Base-by-base conservation (phyloP, 1,140 invertebrate genomes). In the Diachasmimorpha longicaudata region DNA sequence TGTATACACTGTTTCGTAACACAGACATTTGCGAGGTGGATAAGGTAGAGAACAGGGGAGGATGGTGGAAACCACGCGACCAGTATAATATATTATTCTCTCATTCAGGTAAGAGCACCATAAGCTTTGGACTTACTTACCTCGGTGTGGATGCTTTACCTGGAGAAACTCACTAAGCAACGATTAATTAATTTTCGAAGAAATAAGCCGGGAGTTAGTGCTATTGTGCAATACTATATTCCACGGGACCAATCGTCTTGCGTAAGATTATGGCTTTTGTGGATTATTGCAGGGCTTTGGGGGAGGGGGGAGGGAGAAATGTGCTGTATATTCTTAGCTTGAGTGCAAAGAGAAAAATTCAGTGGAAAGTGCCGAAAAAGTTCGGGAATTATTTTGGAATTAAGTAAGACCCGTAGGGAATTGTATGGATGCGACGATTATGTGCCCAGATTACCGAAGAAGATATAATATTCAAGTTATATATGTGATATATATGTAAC, bases 21-120 rank as follows among this genome's bases (percentile, higher is more conserved):
- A 63, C 23, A 21, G 23, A 19, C 69, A 75, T 55, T 44, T 19
- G 39, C 52, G 44, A 21, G 55, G 55, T 58, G 66, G 68, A 44
- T 37, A 70, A 44, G 52, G 66, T 37, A 74, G 8, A 19, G 23
- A 36, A 48, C 25, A n/a, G 48, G 4, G 25, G 25, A 19, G 42
- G 19, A 19, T 21, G 48, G 25, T 36, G 48, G 10, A 55, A 58
- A 52, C 46, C 68, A 75, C 74, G 67, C 74, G 25, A 31, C 16
- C 46, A 39, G 67, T 67, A 70, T 75, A 75, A 75, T 75, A 67
- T 67, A 75, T 75, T 75, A 75, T 70, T 75, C 74, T 75, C 74
- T 75, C 74, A 75, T 75, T 75, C 67, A 42, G 66, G 67, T 70
- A 75, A 75, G 74, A 75, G 74, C 74, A 75, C 68, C 74, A 76